These are phyloP conservation scores for Cryptoblepharus egeriae DNA, from an alignment of 2,797 vertebrate species.

Conservation along the genomic window DNA sequence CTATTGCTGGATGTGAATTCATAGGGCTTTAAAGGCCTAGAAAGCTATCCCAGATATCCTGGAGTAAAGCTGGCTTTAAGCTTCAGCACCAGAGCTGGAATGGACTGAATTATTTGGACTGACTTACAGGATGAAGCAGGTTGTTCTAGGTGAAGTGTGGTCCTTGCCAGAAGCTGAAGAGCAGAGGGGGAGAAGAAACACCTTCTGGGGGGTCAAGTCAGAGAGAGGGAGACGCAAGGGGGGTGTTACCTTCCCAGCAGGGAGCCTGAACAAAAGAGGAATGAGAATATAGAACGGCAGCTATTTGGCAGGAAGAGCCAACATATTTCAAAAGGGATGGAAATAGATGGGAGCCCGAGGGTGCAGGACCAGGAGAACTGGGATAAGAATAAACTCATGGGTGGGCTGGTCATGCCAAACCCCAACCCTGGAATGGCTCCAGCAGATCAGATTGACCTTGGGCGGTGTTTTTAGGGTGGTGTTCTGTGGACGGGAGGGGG, in stretches of 20 bases:
- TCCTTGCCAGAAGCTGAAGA: neutral
- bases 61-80: neutral
- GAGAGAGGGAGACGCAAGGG: neutral
- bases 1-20: neutral
- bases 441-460: too few relatives aligned
- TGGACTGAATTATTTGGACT: neutral
- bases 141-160: neutral
- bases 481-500: too few relatives aligned
- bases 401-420: constrained; percentile 22
- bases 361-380: constrained; percentile 35
- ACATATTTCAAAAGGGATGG: constrained; percentile 45
- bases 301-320: constrained; percentile 12
- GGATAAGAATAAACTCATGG: constrained; percentile 30
- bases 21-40: neutral
- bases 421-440: neutral
- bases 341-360: constrained; percentile 51
- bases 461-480: neutral
- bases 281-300: constrained; percentile 2
- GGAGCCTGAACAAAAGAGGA: neutral
- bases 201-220: constrained; percentile 14
- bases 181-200: neutral
- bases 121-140: neutral
- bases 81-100: neutral
- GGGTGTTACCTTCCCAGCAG: constrained; percentile 12
- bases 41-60: constrained; percentile 2